phyloP scores from a whole-genome alignment of 1,140 invertebrate species.

The Drosophila jambulina region DNA sequence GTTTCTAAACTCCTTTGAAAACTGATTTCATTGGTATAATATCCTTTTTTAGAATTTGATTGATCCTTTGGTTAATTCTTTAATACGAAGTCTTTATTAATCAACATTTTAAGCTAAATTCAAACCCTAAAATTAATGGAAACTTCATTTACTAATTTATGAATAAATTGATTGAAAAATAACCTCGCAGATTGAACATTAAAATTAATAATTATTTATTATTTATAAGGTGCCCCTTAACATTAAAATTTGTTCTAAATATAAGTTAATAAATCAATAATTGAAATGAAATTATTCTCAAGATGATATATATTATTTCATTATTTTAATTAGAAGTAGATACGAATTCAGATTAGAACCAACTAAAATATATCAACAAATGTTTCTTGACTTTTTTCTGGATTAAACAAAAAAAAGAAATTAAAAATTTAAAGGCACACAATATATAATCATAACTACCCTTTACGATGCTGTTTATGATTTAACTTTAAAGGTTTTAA shows the following conservation, averaged over 20 bases:
- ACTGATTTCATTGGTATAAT: too few relatives aligned
- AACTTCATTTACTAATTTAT: too few relatives aligned
- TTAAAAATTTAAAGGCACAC: too few relatives aligned
- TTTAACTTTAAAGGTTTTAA: not conserved
- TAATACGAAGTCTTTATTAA: too few relatives aligned
- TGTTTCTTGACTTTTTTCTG: not conserved
- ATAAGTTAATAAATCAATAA: not conserved
- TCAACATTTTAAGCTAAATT: too few relatives aligned
- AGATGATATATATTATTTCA: not conserved
- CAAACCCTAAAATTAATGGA: too few relatives aligned
- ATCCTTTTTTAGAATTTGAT: too few relatives aligned
- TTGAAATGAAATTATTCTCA: accelerated
- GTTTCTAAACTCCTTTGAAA: not conserved
- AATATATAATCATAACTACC: not conserved
- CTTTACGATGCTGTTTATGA: not conserved
- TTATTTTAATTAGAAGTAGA: not conserved
- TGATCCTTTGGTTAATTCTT: too few relatives aligned
- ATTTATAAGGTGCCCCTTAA: too few relatives aligned
- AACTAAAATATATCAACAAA: not conserved
- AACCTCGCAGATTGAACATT: not conserved
- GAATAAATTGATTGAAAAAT: not conserved
- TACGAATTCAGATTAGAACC: not conserved
- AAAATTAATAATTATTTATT: not conserved
- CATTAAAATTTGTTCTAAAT: not conserved
- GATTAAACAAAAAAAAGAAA: too few relatives aligned